Base-by-base conservation (phyloP, 1,140 invertebrate genomes). In the Ceratina japonica region DNA sequence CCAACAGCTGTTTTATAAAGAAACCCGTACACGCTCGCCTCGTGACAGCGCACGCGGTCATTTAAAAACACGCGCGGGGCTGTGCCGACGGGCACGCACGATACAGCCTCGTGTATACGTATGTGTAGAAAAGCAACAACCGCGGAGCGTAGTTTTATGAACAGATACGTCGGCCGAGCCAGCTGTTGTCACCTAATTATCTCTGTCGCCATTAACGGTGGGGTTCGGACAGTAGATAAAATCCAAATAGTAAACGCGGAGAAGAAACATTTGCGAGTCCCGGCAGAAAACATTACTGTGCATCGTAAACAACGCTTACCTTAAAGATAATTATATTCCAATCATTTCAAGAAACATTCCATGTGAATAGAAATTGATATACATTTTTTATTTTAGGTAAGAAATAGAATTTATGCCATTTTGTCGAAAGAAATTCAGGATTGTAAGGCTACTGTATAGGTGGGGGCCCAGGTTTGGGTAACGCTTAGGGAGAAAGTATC, bases 1-100 rank as follows among this genome's bases (percentile, higher is more conserved):
- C 69, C 79, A 87, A 87, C 86, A 87, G 85, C 86, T 87, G 86
- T 87, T 87, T 86, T 83, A 81, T 62, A 87, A 80, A 85, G 85
- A 73, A 75, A 71, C 82, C 78, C 81, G 69, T 79, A 75, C 73
- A 77, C 71, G 63, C 31, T 66, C 73, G 68, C 16, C 58, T 63
- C 24, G 59, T 83, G 70, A 79, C 75, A 54, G 58, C 72, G 49
- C 37, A n/a, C 63, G 58, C 44, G 77, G 76, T 15, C 77, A 86
- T 87, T 87, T 85, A 86, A 87, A 87, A 80, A 84, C 66, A 85
- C 78, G 79, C 74, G 59, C 58, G 27, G 37, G 37, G 8, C 27
- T n/a, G 44, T 27, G 10, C 12, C 15, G n/a, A 69, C 18, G n/a
- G n/a, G 18, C 56, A 10, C 13, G 58, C 59, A 75, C 77, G 44